phyloP scores from a whole-genome alignment of 1,140 invertebrate species.

The Leptinotarsa lineolata region DNA sequence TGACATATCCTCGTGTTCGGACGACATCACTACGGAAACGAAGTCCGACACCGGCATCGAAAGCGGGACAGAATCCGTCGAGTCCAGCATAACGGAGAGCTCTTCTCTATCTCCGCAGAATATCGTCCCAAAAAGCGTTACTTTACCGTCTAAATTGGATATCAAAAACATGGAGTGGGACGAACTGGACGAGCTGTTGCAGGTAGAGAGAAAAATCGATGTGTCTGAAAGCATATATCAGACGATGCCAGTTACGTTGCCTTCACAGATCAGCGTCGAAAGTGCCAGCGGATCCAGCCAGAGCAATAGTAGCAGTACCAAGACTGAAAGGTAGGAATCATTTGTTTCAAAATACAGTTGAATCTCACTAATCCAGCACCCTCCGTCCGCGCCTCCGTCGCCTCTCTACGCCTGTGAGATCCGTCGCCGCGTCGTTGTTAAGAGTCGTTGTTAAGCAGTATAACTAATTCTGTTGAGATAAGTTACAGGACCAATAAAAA shows the following conservation, averaged over 20 bases:
- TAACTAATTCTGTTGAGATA: too few species aligned
- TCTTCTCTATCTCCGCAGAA: constrained; percentile 38
- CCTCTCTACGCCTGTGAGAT: too few species aligned
- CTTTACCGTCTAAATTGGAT: constrained; percentile 71
- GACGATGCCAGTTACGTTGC: constrained; percentile 71
- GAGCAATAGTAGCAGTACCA: constrained; percentile 32
- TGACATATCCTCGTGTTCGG: constrained; percentile 37
- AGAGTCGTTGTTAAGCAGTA: too few species aligned
- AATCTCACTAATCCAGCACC: too few species aligned
- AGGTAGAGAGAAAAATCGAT: constrained; percentile 70
- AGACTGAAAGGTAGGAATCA: constrained; percentile 39
- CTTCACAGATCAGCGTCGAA: constrained; percentile 62
- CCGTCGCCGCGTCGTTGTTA: too few species aligned
- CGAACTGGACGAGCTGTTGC: constrained; percentile 70
- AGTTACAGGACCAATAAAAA: too few species aligned
- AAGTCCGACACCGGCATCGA: constrained; percentile 44
- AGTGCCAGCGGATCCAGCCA: constrained; percentile 41
- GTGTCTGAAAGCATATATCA: constrained; percentile 71
- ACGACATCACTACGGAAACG: neutral
- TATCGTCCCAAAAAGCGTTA: constrained; percentile 60
- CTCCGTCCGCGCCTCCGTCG: too few species aligned
- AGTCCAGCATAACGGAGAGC: constrained; percentile 42
- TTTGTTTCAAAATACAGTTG: too few species aligned
- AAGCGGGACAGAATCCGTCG: constrained; percentile 43
- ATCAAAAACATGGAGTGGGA: constrained; percentile 70